Evolutionary conservation across 1,140 invertebrate species (phyloP).

Genomic region (Daktulosphaira vitifoliae): DNA sequence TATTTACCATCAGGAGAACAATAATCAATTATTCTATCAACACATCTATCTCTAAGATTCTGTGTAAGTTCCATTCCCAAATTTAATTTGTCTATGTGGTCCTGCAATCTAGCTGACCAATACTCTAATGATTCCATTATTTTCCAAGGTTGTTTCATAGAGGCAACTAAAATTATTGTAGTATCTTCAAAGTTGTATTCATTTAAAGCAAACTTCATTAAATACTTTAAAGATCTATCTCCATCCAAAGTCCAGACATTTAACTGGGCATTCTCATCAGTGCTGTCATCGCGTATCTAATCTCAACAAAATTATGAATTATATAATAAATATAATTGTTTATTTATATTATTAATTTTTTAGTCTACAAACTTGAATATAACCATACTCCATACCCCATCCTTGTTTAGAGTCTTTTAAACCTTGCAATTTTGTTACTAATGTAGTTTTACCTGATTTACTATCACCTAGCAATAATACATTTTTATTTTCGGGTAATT

Average conservation of each 20-base stretch:
- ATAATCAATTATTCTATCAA: slow-evolving; percentile 21
- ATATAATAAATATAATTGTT: slow-evolving; percentile 36
- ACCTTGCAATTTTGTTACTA: slow-evolving; percentile 87
- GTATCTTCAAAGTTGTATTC: slow-evolving; percentile 85
- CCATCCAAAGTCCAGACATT: slow-evolving; percentile 96
- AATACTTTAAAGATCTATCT: slow-evolving; percentile 81
- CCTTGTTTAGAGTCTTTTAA: slow-evolving; percentile 96
- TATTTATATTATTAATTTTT: slow-evolving; percentile 97
- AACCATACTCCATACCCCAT: slow-evolving; percentile 94
- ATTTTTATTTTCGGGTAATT: slow-evolving; percentile 25
- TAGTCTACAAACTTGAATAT: slow-evolving; percentile 77
- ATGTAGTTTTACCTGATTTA: slow-evolving; percentile 94
- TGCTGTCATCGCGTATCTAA: slow-evolving; percentile 29
- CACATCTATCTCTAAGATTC: slow-evolving; percentile 21
- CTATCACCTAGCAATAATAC: slow-evolving; percentile 62
- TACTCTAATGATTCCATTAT: slow-evolving; percentile 81
- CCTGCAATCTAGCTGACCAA: slow-evolving; percentile 66
- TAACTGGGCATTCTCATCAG: slow-evolving; percentile 79
- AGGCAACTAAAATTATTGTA: slow-evolving; percentile 85
- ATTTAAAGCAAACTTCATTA: slow-evolving; percentile 89
- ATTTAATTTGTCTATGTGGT: slow-evolving; percentile 87
- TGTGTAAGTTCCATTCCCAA: slow-evolving; percentile 19
- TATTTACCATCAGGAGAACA: background rate
- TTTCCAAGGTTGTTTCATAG: slow-evolving; percentile 94
- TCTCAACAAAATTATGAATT: no score